Base-by-base conservation (phyloP, 2,888 invertebrate genomes). In the Agrochola litura region DNA sequence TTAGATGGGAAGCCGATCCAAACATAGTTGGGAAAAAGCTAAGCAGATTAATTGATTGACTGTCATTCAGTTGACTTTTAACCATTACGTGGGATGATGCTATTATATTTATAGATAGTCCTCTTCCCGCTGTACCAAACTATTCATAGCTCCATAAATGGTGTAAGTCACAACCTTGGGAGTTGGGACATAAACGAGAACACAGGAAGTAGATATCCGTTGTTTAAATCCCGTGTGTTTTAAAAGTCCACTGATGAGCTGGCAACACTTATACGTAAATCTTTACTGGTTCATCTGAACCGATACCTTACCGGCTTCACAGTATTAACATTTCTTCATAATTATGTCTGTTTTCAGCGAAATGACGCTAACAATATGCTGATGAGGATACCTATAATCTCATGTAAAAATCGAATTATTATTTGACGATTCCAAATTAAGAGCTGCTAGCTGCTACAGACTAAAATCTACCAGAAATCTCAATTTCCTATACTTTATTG, bases 181-280 rank as follows among this genome's bases (percentile, higher is more conserved):
- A 81, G 79, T 82, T 84, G 81, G 54, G 14, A 81, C 73, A 83
- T 79, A 67, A 73, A 79, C 43, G 56, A 63, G 61, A 66, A 19
- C 73, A n/a, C 84, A 84, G 81, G 84, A 82, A 70, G 66, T 70
- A 60, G 54, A 83, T 79, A 73, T 82, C 84, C 84, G 81, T 43
- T 79, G 79, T 84, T 73, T 73, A 70, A 73, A 79, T 67, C 61
- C 43, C 73, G 69, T 19, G 43, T 65, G 60, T 65, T 67, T 41
- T 70, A 56, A 56, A 74, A 67, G 16, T 52, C 60, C 76, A 82
- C 58, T 71, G 52, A 67, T 63, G 69, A 58, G 61, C 41, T 70
- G 41, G 41, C 61, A 52, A 37, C 60, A 71, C 41, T 19, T 52
- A 2, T 19, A 6, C 52, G 52, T 52, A 8, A 19, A 52, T 52